Evolutionary conservation across 2,797 vertebrate species (phyloP), one percentile per base, ranked within the genome.

Genomic region (Alca torda): DNA sequence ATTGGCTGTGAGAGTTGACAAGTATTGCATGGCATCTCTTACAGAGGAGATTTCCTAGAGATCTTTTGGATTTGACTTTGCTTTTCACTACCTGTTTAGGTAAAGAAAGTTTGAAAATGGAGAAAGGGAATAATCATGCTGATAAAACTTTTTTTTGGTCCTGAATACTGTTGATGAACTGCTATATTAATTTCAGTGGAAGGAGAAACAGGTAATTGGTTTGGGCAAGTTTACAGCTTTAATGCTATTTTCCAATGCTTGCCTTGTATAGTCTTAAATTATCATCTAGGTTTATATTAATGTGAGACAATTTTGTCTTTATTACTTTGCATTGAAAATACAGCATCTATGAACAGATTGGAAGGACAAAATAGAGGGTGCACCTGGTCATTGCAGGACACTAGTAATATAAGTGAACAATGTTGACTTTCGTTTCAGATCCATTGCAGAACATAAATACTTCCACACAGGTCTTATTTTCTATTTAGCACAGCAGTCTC

Each of bases 201-300:
- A 87, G 37, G 16, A 70, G 33, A 64, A 89, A 73, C 19, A 87
- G 60, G 41, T 50, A 75, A 83, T 60, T 78, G 54, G 39, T 84
- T 87, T 94, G 41, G 67, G 64, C 41, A 60, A 18, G 14, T 53
- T 89, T 81, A 37, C 35, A 53, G 16, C 18, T 96, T 91, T 75
- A 77, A 67, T 77, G 20, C 16, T 83, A 6, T 90, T 95, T 95
- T 89, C 76, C 80, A 43, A 68, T 85, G 41, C 25, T 91, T 95
- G 30, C 10, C 12, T 79, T 84, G 46, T 73, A 51, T 45, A 69
- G 68, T 78, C 21, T 89, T 77, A 59, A 90, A 61, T 61, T 95
- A 13, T 56, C 28, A 59, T 21, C 25, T 77, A 64, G 78, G 12
- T 86, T 93, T 84, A 78, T 45, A 57, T 59, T 70, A 75, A 69